Conservation (phyloP, 1,140 invertebrate species). For the Tetragnatha versicolor region DNA sequence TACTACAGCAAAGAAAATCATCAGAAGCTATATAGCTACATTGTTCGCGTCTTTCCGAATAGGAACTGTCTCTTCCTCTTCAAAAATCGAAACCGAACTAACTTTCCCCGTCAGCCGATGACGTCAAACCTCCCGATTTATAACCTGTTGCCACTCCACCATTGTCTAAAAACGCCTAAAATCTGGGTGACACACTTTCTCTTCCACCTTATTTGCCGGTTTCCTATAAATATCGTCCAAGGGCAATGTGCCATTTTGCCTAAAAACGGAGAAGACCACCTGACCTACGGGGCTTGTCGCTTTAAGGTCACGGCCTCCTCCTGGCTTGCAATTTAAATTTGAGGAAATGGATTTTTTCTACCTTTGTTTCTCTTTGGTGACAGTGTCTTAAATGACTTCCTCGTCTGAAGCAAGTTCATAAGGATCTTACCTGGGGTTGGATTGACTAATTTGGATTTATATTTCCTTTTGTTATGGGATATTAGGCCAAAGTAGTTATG, state of each 20-base stretch:
- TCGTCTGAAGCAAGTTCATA: too few species aligned
- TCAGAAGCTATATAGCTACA: too few species aligned
- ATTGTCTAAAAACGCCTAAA: conserved; percentile 12
- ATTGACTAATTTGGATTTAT: too few species aligned
- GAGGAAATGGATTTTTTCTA: conserved; percentile 1
- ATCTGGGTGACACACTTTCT: conserved; percentile 42
- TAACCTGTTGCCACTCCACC: conserved; percentile 32
- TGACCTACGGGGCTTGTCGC: conserved; percentile 16
- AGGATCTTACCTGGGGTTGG: too few species aligned
- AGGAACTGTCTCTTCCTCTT: not conserved
- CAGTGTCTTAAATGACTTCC: too few species aligned
- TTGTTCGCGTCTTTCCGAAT: too few species aligned
- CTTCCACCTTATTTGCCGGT: conserved; percentile 17
- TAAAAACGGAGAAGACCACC: not conserved
- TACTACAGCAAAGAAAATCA: too few species aligned
- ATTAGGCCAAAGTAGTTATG: too few species aligned
- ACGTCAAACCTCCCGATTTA: conserved; percentile 3
- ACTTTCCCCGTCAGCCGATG: not conserved
- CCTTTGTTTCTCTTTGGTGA: too few species aligned
- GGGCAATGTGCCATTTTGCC: conserved; percentile 39
- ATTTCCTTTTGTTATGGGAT: too few species aligned
- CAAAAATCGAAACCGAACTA: not conserved
- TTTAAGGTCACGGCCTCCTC: conserved; percentile 15
- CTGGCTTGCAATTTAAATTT: not conserved
- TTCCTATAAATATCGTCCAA: conserved; percentile 46